A percentile compares a stretch with the other conserved stretches of the same genome.
Conservation (phyloP, 2,797 vertebrate species). For the Poecile montanus region DNA sequence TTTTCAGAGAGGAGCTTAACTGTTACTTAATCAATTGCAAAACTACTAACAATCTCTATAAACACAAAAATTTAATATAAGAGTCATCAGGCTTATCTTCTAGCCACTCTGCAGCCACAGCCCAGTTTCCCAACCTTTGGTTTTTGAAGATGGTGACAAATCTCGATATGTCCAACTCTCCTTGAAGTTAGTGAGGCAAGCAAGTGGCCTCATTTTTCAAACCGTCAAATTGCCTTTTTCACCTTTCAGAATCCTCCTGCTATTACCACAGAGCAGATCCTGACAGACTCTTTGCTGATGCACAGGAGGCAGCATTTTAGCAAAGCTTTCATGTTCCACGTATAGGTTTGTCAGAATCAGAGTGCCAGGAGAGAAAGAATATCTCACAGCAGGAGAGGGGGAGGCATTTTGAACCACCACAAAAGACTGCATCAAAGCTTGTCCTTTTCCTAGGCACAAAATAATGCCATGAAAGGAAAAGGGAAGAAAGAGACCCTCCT, state of each 20-base stretch:
- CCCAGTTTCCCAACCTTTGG: background rate
- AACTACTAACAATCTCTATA: background rate
- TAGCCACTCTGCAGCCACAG: background rate
- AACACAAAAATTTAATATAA: too few relatives aligned
- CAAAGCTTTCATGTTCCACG: background rate
- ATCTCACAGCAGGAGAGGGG: background rate
- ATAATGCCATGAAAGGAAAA: background rate
- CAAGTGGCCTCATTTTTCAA: background rate
- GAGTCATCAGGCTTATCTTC: background rate
- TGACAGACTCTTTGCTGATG: background rate
- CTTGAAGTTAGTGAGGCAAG: background rate
- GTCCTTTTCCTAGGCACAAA: background rate
- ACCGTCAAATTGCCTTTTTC: slow-evolving; percentile 1
- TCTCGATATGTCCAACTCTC: background rate
- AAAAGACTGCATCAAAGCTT: background rate
- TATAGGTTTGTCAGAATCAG: background rate
- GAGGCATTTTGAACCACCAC: background rate
- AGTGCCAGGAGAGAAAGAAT: background rate
- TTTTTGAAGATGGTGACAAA: background rate
- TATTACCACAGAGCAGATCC: background rate
- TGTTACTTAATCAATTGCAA: background rate
- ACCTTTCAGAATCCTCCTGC: background rate
- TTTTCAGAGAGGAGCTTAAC: background rate
- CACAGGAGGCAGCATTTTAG: slow-evolving; percentile 1
- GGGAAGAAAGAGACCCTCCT: background rate